phyloP scores from a whole-genome alignment of 2,113 vertebrate genomes.

The Smithornis capensis region DNA sequence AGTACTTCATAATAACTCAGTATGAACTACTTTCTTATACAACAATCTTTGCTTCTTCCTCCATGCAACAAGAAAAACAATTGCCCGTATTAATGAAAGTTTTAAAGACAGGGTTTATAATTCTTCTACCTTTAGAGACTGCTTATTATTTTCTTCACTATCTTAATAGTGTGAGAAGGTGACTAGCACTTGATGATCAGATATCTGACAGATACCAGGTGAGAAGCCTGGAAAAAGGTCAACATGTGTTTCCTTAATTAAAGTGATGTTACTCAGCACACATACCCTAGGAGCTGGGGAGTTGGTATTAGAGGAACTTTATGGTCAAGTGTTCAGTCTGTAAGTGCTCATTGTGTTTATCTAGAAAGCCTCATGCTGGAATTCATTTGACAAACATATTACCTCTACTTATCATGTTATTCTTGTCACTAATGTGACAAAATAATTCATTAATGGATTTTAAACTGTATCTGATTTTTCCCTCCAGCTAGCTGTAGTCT shows the following conservation, averaged over 20 bases:
- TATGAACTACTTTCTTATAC: not conserved
- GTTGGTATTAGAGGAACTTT: not conserved
- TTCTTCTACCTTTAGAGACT: not conserved
- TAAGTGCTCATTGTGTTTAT: not conserved
- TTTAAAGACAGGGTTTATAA: not conserved
- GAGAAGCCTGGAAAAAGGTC: not conserved
- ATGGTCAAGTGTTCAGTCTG: not conserved
- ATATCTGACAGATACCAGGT: not conserved
- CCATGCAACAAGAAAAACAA: not conserved
- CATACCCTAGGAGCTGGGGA: not conserved
- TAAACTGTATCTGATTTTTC: not conserved
- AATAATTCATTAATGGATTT: not conserved
- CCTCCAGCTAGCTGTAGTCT: not conserved
- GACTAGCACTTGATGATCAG: not conserved
- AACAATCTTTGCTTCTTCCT: not conserved
- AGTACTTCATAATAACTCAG: not conserved
- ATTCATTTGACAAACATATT: slow-evolving; percentile 8
- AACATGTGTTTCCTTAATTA: not conserved
- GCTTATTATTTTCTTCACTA: not conserved
- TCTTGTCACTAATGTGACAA: slow-evolving; percentile 4
- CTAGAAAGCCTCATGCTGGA: not conserved
- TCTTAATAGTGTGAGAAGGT: not conserved
- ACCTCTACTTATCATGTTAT: not conserved
- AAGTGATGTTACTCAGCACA: not conserved
- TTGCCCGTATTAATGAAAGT: not conserved